These are phyloP conservation scores for Cyrtonyx montezumae DNA, from an alignment of 2,113 vertebrate genomes.

Conservation along the genomic window DNA sequence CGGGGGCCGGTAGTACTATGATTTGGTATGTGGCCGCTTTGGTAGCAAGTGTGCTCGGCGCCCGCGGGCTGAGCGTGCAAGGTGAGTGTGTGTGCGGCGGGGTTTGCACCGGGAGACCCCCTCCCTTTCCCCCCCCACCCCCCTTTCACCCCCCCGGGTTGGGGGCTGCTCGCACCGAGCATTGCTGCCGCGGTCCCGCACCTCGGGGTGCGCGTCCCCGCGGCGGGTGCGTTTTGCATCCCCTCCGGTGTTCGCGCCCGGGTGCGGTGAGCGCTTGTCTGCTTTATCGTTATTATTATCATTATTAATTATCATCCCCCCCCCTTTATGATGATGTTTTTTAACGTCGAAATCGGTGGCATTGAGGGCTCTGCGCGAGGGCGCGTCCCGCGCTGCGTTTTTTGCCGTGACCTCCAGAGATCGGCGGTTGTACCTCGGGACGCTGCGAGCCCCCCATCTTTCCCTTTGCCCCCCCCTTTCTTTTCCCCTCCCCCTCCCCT, in stretches of 20 bases:
- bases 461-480: too few species aligned
- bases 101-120: not conserved
- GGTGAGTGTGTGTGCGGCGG: conserved; percentile 81
- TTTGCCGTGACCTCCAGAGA: conserved; percentile 20
- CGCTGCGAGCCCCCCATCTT: not conserved
- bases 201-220: not conserved
- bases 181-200: not conserved
- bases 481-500: not conserved
- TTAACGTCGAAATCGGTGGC: not conserved
- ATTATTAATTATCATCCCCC: too few species aligned
- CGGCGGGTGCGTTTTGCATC: not conserved
- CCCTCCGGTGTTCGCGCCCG: not conserved
- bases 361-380: too few species aligned
- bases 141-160: too few species aligned
- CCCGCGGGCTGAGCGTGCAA: conserved; percentile 94
- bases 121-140: too few species aligned
- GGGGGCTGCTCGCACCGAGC: not conserved
- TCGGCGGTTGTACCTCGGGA: conserved; percentile 5
- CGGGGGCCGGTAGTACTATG: conserved; percentile 88
- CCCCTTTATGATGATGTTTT: not conserved
- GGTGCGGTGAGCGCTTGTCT: not conserved
- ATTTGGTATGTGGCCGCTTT: conserved; percentile 98
- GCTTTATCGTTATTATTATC: not conserved
- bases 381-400: not conserved
- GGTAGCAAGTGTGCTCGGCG: conserved; percentile 99